Percentiles rank a stretch among this genome's conserved stretches.
Evolutionary conservation across 2,888 invertebrate genomes (phyloP).

Genomic region (Drosophila putrida): DNA sequence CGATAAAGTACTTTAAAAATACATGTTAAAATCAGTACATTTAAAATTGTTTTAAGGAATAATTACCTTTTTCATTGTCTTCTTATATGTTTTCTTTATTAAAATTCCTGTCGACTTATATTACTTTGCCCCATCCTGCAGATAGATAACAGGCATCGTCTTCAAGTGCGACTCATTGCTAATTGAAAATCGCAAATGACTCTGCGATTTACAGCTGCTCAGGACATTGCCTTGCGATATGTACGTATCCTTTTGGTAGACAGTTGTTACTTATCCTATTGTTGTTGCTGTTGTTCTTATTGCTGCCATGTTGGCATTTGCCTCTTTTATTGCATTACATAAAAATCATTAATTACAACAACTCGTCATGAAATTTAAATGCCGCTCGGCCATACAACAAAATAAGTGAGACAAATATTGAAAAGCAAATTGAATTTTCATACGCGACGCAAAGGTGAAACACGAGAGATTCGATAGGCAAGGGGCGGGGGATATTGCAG

Average conservation of each 20-base stretch:
- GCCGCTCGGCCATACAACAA: conserved; percentile 55
- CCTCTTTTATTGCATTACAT: conserved; percentile 71
- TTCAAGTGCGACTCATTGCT: conserved; percentile 26
- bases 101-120: not conserved
- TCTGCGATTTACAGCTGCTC: conserved; percentile 37
- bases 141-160: not conserved
- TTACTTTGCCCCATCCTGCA: not conserved
- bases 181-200: conserved; percentile 50
- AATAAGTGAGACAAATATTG: conserved; percentile 75
- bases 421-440: conserved; percentile 79
- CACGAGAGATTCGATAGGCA: not conserved
- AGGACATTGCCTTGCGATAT: conserved; percentile 24
- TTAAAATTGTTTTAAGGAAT: no score
- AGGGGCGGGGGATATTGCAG: not conserved
- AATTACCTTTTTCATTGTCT: not conserved
- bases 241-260: not conserved
- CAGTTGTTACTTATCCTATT: conserved; percentile 8
- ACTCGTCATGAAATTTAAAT: conserved; percentile 77
- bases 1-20: no score
- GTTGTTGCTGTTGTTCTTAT: conserved; percentile 3
- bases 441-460: conserved; percentile 66
- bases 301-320: conserved; percentile 35
- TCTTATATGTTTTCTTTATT: not conserved
- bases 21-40: no score
- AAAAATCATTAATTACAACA: conserved; percentile 81